Conservation (phyloP, 2,113 vertebrate species). For the Leptobrachium leishanense region DNA sequence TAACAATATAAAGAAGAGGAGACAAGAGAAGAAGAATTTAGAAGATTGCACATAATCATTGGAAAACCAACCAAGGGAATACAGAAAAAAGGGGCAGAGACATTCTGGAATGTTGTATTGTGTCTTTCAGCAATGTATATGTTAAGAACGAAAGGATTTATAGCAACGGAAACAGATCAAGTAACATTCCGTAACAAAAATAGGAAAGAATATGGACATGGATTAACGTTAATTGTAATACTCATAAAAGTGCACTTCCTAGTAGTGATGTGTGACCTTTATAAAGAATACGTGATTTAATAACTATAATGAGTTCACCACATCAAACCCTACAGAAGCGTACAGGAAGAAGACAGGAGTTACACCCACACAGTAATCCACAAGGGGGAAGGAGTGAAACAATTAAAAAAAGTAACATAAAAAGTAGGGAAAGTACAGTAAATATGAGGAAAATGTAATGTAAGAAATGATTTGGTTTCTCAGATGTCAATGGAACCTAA, state of each 20-base stretch:
- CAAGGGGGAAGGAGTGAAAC: neutral
- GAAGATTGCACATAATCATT: neutral
- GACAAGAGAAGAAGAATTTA: neutral
- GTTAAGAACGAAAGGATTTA: neutral
- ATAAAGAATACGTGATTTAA: neutral
- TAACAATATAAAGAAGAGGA: too few relatives aligned
- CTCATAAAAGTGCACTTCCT: neutral
- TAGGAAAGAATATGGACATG: neutral
- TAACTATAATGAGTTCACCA: neutral
- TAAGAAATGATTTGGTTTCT: constrained; percentile 21
- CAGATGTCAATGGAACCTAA: constrained; percentile 10
- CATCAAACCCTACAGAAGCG: neutral
- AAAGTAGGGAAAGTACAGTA: constrained; percentile 23
- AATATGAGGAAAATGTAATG: constrained; percentile 8
- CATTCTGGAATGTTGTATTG: neutral
- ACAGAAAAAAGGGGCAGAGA: neutral
- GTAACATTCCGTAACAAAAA: neutral
- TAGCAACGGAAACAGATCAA: neutral
- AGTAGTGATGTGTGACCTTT: neutral
- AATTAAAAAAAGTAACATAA: constrained; percentile 32
- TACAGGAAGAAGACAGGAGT: constrained; percentile 16
- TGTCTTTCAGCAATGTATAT: neutral
- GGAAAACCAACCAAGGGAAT: neutral
- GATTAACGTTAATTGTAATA: neutral
- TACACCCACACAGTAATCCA: constrained; percentile 22